Conservation (phyloP, 1,140 invertebrate species). For the Agrilus planipennis region DNA sequence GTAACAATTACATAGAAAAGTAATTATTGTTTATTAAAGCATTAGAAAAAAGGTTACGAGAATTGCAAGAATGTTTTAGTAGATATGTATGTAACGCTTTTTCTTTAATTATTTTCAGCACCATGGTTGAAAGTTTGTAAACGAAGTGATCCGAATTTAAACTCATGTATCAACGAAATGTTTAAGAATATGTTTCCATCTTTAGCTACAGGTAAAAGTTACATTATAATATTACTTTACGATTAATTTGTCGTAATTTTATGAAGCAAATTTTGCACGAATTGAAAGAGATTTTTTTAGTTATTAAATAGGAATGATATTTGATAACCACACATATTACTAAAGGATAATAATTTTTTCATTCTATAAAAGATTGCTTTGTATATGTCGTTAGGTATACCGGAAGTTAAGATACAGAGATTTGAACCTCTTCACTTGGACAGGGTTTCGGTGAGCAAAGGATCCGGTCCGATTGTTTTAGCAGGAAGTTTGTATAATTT, state of each 20-base stretch:
- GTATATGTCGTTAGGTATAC: conserved; percentile 28
- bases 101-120: conserved; percentile 5
- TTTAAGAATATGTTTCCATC: conserved; percentile 37
- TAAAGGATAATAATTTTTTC: not conserved
- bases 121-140: conserved; percentile 4
- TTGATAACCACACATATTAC: too few relatives aligned
- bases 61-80: too few relatives aligned
- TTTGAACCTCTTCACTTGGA: conserved; percentile 36
- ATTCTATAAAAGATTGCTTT: conserved; percentile 1
- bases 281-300: conserved; percentile 4
- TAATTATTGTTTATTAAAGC: too few relatives aligned
- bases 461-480: conserved; percentile 33
- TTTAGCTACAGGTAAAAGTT: conserved; percentile 32
- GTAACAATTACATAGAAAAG: too few relatives aligned
- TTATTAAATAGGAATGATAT: conserved; percentile 3
- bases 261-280: too few relatives aligned
- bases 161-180: conserved; percentile 17
- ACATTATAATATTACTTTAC: not conserved
- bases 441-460: conserved; percentile 33
- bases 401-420: conserved; percentile 34
- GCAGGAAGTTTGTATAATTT: conserved; percentile 34
- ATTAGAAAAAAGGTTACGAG: too few relatives aligned
- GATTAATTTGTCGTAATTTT: too few relatives aligned
- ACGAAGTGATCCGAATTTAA: conserved; percentile 6
- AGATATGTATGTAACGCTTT: too few relatives aligned